These are phyloP conservation scores for Apomyelois bistriatella DNA, from an alignment of 2,888 invertebrate species.

Conservation along the genomic window DNA sequence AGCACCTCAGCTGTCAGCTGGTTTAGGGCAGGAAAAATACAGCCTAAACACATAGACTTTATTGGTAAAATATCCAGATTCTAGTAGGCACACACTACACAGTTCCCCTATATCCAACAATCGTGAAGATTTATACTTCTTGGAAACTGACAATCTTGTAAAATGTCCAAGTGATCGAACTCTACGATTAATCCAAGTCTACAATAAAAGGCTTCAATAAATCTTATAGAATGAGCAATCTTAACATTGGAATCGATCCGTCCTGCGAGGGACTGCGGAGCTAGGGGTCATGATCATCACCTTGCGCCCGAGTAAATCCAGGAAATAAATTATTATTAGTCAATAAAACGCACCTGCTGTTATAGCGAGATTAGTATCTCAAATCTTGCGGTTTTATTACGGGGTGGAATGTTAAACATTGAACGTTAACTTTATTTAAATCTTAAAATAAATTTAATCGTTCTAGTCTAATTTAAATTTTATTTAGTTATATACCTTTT, in stretches of 20 bases:
- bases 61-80: too few relatives aligned
- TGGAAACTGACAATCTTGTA: not conserved
- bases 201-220: not conserved
- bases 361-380: constrained; percentile 2
- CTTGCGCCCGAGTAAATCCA: constrained; percentile 2
- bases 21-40: too few relatives aligned
- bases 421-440: not conserved
- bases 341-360: constrained; percentile 11
- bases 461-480: too few relatives aligned
- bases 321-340: constrained; percentile 10
- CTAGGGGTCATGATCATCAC: not conserved
- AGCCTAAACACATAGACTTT: too few relatives aligned
- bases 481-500: too few relatives aligned
- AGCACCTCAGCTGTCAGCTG: too few relatives aligned
- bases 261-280: too few relatives aligned
- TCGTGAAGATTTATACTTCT: too few relatives aligned
- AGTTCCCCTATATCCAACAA: not conserved
- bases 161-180: not conserved
- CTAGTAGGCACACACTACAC: too few relatives aligned
- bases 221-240: not conserved
- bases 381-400: not conserved
- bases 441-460: too few relatives aligned
- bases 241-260: not conserved
- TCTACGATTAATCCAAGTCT: not conserved
- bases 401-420: not conserved